phyloP scores from a whole-genome alignment of 2,888 invertebrate genomes.

The Chrysodeixis includens region DNA sequence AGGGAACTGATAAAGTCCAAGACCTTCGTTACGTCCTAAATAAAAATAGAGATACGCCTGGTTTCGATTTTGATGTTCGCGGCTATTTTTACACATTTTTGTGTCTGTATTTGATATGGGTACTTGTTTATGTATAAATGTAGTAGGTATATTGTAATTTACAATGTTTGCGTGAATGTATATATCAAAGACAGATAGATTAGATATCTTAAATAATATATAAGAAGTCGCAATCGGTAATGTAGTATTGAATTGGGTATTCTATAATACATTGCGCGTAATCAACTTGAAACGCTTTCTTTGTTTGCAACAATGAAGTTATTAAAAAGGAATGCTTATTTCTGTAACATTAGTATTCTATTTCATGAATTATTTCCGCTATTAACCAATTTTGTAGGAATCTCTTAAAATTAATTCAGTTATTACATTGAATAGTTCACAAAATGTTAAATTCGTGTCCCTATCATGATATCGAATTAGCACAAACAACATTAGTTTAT shows the following conservation, averaged over 20 bases:
- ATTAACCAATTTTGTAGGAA: too few species aligned
- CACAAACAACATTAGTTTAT: too few species aligned
- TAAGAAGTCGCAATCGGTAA: constrained; percentile 2
- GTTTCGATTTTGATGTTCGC: not conserved
- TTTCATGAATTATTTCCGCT: too few species aligned
- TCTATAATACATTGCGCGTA: not conserved
- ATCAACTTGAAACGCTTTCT: not conserved
- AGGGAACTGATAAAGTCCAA: constrained; percentile 30
- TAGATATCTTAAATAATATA: constrained; percentile 1
- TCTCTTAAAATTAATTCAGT: too few species aligned
- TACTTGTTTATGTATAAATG: not conserved
- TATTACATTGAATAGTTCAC: too few species aligned
- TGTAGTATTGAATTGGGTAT: not conserved
- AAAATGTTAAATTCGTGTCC: too few species aligned
- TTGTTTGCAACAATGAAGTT: not conserved
- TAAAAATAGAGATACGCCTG: not conserved
- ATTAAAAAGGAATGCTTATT: not conserved
- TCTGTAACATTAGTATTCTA: not conserved
- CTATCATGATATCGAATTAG: too few species aligned
- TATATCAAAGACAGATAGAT: not conserved
- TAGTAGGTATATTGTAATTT: not conserved
- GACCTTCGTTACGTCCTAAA: not conserved
- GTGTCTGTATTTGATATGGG: not conserved
- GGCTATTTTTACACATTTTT: not conserved
- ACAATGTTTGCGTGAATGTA: constrained; percentile 1